Evolutionary conservation across 64 coral and sea anemone genomes (phyloP).

Genomic region (Platygyra sinensis): DNA sequence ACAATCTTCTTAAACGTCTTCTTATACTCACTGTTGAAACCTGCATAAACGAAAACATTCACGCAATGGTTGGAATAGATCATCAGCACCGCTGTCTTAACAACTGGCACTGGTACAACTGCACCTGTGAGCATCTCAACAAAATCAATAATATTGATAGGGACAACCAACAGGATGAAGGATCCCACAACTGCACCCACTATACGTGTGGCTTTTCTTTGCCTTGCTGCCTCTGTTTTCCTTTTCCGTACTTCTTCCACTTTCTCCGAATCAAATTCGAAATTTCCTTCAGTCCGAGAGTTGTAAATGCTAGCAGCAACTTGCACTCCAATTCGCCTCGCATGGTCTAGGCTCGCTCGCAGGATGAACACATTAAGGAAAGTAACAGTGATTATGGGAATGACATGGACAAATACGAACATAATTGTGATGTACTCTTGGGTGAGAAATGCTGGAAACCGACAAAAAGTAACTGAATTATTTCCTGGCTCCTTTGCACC

Average conservation of each 20-base stretch:
- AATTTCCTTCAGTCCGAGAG: no score
- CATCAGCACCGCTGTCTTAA: slow-evolving; percentile 77
- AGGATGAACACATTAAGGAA: slow-evolving; percentile 71
- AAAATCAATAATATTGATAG: slow-evolving; percentile 74
- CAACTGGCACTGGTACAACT: slow-evolving; percentile 30
- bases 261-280: neutral
- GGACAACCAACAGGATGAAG: slow-evolving; percentile 80
- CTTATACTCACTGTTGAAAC: slow-evolving; percentile 83
- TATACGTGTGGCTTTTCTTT: slow-evolving; percentile 68
- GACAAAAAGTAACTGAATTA: slow-evolving; percentile 30
- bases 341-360: slow-evolving; percentile 59
- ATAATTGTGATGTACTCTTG: slow-evolving; percentile 59
- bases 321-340: slow-evolving; percentile 58
- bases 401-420: slow-evolving; percentile 63
- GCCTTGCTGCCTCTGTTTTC: slow-evolving; percentile 33
- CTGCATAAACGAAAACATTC: slow-evolving; percentile 90
- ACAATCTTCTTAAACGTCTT: slow-evolving; percentile 73
- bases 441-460: slow-evolving; percentile 68
- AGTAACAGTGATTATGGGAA: slow-evolving; percentile 66
- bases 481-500: slow-evolving; percentile 14
- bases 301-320: neutral
- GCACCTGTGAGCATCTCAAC: slow-evolving; percentile 71
- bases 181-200: slow-evolving; percentile 77
- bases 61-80: slow-evolving; percentile 88
- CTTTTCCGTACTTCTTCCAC: neutral